phyloP scores from a whole-genome alignment of 1,140 invertebrate genomes.

The Leptopilina boulardi region DNA sequence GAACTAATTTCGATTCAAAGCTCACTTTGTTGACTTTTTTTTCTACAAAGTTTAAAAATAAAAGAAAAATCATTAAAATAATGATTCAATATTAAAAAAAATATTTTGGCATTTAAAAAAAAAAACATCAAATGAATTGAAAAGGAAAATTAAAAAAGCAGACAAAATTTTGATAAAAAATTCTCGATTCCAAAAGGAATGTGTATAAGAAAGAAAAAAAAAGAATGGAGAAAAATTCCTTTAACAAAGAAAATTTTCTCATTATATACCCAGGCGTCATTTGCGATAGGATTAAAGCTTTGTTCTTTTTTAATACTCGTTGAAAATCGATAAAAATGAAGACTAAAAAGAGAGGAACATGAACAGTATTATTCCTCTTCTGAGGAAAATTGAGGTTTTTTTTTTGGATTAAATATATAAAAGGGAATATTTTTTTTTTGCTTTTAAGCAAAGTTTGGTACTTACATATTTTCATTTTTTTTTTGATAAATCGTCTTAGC shows the following conservation, averaged over 20 bases:
- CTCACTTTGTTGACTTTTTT: neutral
- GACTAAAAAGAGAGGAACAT: neutral
- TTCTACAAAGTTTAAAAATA: too few species aligned
- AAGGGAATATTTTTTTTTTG: neutral
- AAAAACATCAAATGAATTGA: neutral
- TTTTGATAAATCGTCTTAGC: slow-evolving; percentile 1
- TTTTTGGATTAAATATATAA: neutral
- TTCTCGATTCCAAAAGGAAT: neutral
- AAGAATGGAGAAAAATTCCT: neutral
- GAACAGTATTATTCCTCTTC: neutral
- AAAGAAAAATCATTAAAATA: neutral
- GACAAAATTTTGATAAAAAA: neutral
- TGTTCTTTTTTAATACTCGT: neutral
- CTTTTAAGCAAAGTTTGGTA: neutral
- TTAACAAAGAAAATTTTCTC: neutral
- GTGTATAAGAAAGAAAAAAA: neutral
- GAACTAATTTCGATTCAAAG: neutral
- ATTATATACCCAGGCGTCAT: neutral
- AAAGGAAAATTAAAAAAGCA: neutral
- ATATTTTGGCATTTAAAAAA: neutral
- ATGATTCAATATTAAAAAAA: neutral
- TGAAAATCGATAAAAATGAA: slow-evolving; percentile 14
- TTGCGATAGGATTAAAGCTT: slow-evolving; percentile 10
- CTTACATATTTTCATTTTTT: neutral
- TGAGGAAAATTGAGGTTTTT: neutral